Evolutionary conservation across 2,113 vertebrate genomes (phyloP).

Genomic region (Poeciliopsis retropinna): DNA sequence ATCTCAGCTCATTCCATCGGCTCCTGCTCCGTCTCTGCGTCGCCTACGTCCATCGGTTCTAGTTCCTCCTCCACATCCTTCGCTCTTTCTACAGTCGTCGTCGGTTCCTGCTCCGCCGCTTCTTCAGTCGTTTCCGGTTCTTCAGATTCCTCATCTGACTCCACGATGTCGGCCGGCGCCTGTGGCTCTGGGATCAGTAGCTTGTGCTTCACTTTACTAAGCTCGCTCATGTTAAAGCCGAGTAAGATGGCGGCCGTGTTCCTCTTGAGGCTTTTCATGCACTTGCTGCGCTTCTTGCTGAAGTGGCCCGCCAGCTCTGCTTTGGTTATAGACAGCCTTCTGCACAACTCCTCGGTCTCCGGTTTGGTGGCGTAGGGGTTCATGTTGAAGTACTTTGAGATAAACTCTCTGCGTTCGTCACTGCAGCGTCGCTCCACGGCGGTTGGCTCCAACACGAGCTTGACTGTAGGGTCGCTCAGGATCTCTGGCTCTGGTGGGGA

Average conservation of each 20-base stretch:
- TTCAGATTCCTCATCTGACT: slow-evolving; percentile 46
- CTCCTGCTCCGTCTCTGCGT: slow-evolving; percentile 13
- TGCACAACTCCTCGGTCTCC: slow-evolving; percentile 86
- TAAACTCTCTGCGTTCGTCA: slow-evolving; percentile 88
- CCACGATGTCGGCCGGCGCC: slow-evolving; percentile 15
- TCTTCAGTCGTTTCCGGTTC: slow-evolving; percentile 5
- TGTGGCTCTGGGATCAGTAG: slow-evolving; percentile 71
- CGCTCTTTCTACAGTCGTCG: neutral
- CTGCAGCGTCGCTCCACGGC: slow-evolving; percentile 73
- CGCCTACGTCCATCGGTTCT: slow-evolving; percentile 36
- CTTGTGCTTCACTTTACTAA: slow-evolving; percentile 89
- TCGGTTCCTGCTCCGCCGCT: slow-evolving; percentile 3
- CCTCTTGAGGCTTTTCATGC: slow-evolving; percentile 87
- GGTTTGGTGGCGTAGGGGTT: slow-evolving; percentile 88
- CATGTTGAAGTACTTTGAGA: slow-evolving; percentile 89
- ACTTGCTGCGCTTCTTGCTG: slow-evolving; percentile 84
- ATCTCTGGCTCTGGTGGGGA: slow-evolving; percentile 48
- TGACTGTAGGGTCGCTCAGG: slow-evolving; percentile 60
- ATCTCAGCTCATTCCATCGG: slow-evolving; percentile 33
- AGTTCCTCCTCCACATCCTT: neutral
- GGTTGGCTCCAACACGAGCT: slow-evolving; percentile 84
- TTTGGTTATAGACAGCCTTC: slow-evolving; percentile 82
- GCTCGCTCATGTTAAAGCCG: slow-evolving; percentile 92
- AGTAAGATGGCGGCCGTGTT: slow-evolving; percentile 83
- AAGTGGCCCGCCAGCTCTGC: slow-evolving; percentile 87